Percentiles rank a stretch among this genome's conserved stretches.
phyloP scores from a whole-genome alignment of 2,113 vertebrate genomes.

The Callopanchax toddi region DNA sequence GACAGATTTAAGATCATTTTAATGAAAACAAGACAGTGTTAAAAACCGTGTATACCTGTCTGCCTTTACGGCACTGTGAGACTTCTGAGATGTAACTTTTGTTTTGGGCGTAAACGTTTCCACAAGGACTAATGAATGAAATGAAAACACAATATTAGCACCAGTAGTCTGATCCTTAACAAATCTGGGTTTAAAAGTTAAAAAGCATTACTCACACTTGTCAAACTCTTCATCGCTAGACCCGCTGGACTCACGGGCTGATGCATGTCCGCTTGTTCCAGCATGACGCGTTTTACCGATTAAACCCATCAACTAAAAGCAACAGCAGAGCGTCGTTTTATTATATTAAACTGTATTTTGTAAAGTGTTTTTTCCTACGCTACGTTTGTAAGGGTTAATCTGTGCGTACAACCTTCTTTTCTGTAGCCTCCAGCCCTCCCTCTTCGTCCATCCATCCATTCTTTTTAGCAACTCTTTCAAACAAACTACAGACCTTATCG shows the following conservation, averaged over 20 bases:
- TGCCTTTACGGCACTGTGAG: constrained; percentile 48
- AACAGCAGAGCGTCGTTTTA: background rate
- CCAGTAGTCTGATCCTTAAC: background rate
- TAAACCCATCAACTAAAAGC: constrained; percentile 48
- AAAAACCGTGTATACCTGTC: constrained; percentile 59
- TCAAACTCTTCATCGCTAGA: constrained; percentile 83
- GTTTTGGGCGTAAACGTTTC: constrained; percentile 64
- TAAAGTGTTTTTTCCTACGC: too few relatives aligned
- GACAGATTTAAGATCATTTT: background rate
- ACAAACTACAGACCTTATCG: constrained; percentile 43
- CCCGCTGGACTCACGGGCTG: constrained; percentile 12
- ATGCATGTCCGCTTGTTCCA: constrained; percentile 28
- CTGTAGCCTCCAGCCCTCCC: constrained; percentile 62
- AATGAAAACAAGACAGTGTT: too few relatives aligned
- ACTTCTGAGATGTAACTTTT: constrained; percentile 45
- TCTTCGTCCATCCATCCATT: constrained; percentile 62
- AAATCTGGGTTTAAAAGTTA: background rate
- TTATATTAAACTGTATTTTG: too few relatives aligned
- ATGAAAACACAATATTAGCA: background rate
- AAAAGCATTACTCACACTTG: constrained; percentile 75
- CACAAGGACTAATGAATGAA: constrained; percentile 62
- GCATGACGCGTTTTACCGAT: constrained; percentile 60
- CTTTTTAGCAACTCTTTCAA: constrained; percentile 73
- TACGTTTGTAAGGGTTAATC: too few relatives aligned
- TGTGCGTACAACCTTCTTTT: constrained; percentile 71